A percentile compares a stretch with the other conserved stretches of the same genome.
Evolutionary conservation across 2,797 vertebrate genomes (phyloP).

Genomic region (Labroides dimidiatus): DNA sequence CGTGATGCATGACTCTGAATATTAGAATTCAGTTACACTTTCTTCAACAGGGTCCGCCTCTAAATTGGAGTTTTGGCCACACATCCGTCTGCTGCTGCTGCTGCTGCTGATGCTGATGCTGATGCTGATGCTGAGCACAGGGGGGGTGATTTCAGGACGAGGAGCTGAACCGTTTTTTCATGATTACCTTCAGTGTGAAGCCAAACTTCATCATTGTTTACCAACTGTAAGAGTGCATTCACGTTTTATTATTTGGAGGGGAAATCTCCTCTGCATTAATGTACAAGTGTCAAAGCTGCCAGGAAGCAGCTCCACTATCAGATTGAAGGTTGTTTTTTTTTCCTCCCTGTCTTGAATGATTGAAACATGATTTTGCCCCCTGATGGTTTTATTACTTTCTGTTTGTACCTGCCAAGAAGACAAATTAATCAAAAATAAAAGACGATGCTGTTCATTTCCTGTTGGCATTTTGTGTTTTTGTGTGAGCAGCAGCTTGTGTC

Average conservation of each 20-base stretch:
- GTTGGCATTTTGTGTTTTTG: conserved; percentile 60
- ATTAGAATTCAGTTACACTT: conserved; percentile 24
- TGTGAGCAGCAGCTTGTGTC: conserved; percentile 37
- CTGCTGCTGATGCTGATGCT: conserved; percentile 7
- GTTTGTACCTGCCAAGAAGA: conserved; percentile 70
- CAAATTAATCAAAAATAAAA: conserved; percentile 72
- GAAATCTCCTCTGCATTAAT: conserved; percentile 61
- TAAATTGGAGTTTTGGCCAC: conserved; percentile 38
- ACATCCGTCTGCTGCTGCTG: conserved; percentile 7
- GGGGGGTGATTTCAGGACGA: conserved; percentile 36
- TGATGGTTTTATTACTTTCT: conserved; percentile 65
- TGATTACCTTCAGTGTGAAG: conserved; percentile 36
- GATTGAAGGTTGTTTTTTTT: conserved; percentile 33
- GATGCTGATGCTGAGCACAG: not conserved
- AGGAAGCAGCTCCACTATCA: conserved; percentile 34
- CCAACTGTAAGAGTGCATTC: conserved; percentile 46
- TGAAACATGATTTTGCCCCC: conserved; percentile 51
- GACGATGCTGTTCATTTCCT: conserved; percentile 69
- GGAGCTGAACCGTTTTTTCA: conserved; percentile 44
- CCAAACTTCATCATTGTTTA: conserved; percentile 55
- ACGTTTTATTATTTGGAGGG: conserved; percentile 54
- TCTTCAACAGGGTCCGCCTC: conserved; percentile 40
- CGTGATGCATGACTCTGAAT: conserved; percentile 59
- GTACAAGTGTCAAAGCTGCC: conserved; percentile 46
- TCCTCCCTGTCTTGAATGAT: conserved; percentile 43